Evolutionary conservation across 1,140 invertebrate species (phyloP).

Genomic region (Trichonephila inaurata): DNA sequence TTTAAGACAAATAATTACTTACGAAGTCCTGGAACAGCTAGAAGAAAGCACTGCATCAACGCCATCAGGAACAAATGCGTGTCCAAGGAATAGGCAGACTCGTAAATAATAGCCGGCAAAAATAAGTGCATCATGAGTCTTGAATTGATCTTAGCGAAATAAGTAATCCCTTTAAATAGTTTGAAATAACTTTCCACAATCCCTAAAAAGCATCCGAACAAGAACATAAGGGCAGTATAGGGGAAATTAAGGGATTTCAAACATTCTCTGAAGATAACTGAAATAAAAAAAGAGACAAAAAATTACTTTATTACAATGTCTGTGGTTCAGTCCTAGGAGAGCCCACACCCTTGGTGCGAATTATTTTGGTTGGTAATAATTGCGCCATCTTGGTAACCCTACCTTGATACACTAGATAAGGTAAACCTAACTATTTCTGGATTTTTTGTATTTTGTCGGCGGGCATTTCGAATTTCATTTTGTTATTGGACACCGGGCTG

Average conservation of each 20-base stretch:
- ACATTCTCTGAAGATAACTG: slow-evolving; percentile 74
- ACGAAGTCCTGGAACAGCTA: slow-evolving; percentile 80
- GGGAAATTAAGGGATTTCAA: slow-evolving; percentile 75
- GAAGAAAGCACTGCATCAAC: slow-evolving; percentile 81
- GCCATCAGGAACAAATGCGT: slow-evolving; percentile 81
- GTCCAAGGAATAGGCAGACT: slow-evolving; percentile 82
- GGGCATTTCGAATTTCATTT: too few relatives aligned
- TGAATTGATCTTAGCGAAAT: slow-evolving; percentile 79
- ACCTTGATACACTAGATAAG: too few relatives aligned
- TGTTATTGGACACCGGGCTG: too few relatives aligned
- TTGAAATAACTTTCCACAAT: slow-evolving; percentile 26
- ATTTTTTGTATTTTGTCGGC: too few relatives aligned
- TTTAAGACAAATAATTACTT: slow-evolving; percentile 24
- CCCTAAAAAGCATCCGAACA: slow-evolving; percentile 77
- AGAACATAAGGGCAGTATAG: slow-evolving; percentile 76
- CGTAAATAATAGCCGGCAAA: slow-evolving; percentile 82
- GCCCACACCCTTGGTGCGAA: too few relatives aligned
- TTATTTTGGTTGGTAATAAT: too few relatives aligned
- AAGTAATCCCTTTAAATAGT: slow-evolving; percentile 75
- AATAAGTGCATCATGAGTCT: slow-evolving; percentile 81
- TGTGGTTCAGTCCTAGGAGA: too few relatives aligned
- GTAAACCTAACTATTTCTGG: too few relatives aligned
- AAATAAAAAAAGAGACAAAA: slow-evolving; percentile 20
- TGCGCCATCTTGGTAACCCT: too few relatives aligned
- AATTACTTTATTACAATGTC: not conserved